These are phyloP conservation scores for Poeciliopsis gracilis DNA, from an alignment of 2,797 vertebrate genomes.

Conservation along the genomic window DNA sequence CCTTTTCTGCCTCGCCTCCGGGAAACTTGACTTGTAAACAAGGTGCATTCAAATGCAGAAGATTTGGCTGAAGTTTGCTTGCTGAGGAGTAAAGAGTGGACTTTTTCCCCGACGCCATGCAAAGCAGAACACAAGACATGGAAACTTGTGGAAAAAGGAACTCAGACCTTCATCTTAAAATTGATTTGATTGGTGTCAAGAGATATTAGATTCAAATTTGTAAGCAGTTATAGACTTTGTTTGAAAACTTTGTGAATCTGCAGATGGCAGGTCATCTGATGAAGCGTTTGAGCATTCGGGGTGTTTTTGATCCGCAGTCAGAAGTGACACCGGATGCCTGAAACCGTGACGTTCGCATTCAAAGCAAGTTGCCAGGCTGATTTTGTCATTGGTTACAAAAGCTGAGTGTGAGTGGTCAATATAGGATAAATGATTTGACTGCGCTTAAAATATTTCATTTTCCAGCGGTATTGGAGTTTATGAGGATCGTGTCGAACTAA, in stretches of 20 bases:
- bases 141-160: background rate
- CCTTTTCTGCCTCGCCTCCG: conserved; percentile 32
- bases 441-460: background rate
- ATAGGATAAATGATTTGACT: background rate
- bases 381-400: background rate
- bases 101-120: conserved; percentile 48
- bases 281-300: background rate
- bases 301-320: background rate
- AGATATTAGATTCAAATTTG: background rate
- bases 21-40: conserved; percentile 79
- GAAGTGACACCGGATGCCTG: background rate
- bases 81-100: conserved; percentile 38
- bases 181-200: background rate
- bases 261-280: background rate
- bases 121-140: conserved; percentile 47
- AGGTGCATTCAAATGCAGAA: conserved; percentile 71
- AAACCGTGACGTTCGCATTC: background rate
- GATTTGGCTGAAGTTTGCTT: conserved; percentile 61
- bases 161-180: background rate
- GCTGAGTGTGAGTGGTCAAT: background rate
- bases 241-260: background rate
- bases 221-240: background rate
- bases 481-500: background rate
- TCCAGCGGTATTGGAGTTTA: background rate
- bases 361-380: background rate